Percentiles rank a stretch among this genome's conserved stretches.
Evolutionary conservation across 2,113 vertebrate species (phyloP).

Genomic region (Gorsachius goisagi): DNA sequence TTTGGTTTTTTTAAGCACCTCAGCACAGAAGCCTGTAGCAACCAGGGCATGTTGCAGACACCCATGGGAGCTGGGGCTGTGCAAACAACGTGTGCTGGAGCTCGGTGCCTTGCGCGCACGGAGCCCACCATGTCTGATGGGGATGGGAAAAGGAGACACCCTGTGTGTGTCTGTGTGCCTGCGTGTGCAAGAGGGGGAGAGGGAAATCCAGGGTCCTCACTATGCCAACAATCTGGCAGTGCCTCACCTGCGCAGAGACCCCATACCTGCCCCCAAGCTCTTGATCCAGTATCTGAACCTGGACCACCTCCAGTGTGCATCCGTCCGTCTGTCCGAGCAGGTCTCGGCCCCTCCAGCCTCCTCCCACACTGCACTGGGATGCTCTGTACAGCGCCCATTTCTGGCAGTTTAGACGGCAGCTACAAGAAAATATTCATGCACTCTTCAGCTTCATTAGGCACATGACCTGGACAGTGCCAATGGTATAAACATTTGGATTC

Average conservation of each 20-base stretch:
- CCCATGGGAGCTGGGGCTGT: not conserved
- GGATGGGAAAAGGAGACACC: not conserved
- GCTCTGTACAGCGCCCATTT: not conserved
- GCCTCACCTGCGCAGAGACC: not conserved
- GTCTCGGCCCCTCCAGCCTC: not conserved
- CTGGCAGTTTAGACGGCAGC: not conserved
- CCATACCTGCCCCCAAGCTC: not conserved
- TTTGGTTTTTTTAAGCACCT: not conserved
- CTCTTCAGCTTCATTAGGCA: not conserved
- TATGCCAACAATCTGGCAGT: not conserved
- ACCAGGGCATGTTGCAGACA: not conserved
- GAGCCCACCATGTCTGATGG: not conserved
- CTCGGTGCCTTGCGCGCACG: not conserved
- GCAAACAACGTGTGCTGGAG: not conserved
- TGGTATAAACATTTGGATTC: slow-evolving; percentile 19
- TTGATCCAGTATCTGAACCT: not conserved
- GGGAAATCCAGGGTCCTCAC: not conserved
- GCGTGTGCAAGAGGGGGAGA: not conserved
- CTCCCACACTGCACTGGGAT: fast-evolving
- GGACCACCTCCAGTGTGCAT: fast-evolving
- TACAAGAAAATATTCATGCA: not conserved
- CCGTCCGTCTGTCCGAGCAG: not conserved
- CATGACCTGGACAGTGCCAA: not conserved
- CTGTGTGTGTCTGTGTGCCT: not conserved
- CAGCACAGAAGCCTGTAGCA: not conserved